Evolutionary conservation across 2,888 invertebrate species (phyloP), one percentile per base, ranked within the genome.

Genomic region (Hydroisotoma schaefferi): DNA sequence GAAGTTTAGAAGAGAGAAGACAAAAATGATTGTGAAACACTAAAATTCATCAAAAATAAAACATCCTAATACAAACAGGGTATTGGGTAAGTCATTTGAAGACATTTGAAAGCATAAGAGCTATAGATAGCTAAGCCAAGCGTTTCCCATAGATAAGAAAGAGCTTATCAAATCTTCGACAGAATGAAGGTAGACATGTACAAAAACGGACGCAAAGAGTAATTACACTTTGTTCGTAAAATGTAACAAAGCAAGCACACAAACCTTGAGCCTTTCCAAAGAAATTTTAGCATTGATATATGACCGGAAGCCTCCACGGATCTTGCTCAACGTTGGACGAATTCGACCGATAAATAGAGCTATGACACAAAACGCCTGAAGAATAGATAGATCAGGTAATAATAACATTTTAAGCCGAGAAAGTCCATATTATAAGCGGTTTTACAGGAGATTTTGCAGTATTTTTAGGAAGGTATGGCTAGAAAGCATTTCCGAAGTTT

Each of bases 231-330:
- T 10, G 33, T 33, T 23, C 44, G 8, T 40, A 6, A 57, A 48
- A 12, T 22, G 18, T 2, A 29, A 26, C 46, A 55, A 48, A 10
- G 43, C 26, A 10, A 43, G 46, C 27, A 51, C 18, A 33, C 15
- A 40, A 72, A 78, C 78, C 77, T 78, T 75, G 38, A 77, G 73
- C 75, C 77, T 75, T 51, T 69, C 69, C 72, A 76, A 73, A 46
- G 76, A 71, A 67, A 77, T 73, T 64, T 65, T 62, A 52, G 73
- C 73, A 59, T 76, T 76, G 68, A 74, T 68, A 71, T 74, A 74
- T 67, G 69, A 60, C 64, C 75, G 59, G 43, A 70, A 56, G 6
- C 65, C 68, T 25, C 64, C 38, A 0, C 71, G 59, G 8, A 68
- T 44, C 22, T 62, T 61, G 33, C 55, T 60, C 15, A 72, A 37